These are phyloP conservation scores for Cryptus viduatorius DNA, from an alignment of 2,888 invertebrate species.

Conservation along the genomic window DNA sequence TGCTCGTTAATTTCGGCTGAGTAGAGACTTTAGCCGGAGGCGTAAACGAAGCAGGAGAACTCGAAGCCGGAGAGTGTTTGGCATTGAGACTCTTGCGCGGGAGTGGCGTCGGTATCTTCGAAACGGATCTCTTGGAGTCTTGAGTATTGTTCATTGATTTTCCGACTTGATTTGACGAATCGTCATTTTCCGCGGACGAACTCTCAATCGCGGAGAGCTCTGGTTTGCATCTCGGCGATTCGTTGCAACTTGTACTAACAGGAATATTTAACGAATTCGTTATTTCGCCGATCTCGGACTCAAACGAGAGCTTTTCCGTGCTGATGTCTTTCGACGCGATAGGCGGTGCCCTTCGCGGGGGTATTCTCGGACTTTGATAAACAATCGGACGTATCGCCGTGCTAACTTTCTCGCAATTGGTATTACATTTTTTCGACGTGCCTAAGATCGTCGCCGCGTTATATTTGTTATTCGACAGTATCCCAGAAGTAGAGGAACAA, in stretches of 20 bases:
- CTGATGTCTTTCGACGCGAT: conserved; percentile 57
- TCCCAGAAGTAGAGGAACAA: conserved; percentile 78
- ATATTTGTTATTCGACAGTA: conserved; percentile 81
- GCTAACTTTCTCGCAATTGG: conserved; percentile 41
- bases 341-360: conserved; percentile 79
- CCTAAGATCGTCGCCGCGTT: conserved; percentile 75
- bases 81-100: conserved; percentile 77
- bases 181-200: not conserved
- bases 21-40: not conserved
- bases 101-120: conserved; percentile 83
- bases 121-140: conserved; percentile 72
- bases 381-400: conserved; percentile 75
- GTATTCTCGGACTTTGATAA: conserved; percentile 81
- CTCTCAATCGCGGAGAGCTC: not conserved
- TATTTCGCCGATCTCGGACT: not conserved
- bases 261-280: not conserved
- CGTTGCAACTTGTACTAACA: conserved; percentile 16
- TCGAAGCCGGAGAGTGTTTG: conserved; percentile 70
- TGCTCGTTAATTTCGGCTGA: conserved; percentile 66
- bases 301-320: not conserved
- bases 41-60: conserved; percentile 58
- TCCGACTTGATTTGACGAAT: not conserved
- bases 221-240: not conserved
- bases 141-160: conserved; percentile 22
- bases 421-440: conserved; percentile 73